Evolutionary conservation across 2,113 vertebrate genomes (phyloP), one percentile per base, ranked within the genome.

Genomic region (Neodon shergylaensis): DNA sequence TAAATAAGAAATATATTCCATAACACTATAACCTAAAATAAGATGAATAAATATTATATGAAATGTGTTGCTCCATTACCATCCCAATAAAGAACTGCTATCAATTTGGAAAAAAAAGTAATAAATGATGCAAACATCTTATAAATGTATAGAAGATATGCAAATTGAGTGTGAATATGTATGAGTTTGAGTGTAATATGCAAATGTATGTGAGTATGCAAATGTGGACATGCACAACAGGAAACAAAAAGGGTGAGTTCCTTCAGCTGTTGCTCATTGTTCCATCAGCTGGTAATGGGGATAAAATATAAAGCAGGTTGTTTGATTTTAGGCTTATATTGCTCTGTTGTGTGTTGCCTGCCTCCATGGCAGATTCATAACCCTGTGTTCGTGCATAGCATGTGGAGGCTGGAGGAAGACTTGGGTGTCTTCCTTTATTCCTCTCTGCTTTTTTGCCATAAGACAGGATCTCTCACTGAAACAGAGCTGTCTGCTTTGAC

Each of bases 21-120:
- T 96, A 92, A 94, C 95, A 96, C 88, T 96, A 68, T 84, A 90
- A 96, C 78, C 94, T 97, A 96, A 96, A 97, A 88, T 58, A 90
- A 97, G 63, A 61, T 94, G 81, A 93, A 17, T 31, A 58, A 88
- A 76, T 73, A 44, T 31, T 87, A 88, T 76, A 31, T n/a, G 1
- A 33, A 83, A 68, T 16, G 2, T 1, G 82, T 87, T 70, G 39
- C 58, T n/a, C 26, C 70, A 21, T 17, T 86, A 93, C 36, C 24
- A n/a, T 82, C 5, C 39, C 47, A 84, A 74, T 66, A 81, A 77
- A 92, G 70, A 95, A 44, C 28, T 74, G 9, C 73, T 65, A 81
- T 93, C 26, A 94, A 77, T 22, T 68, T 28, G 7, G 49, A 14
- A 89, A 58, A 58, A 58, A 58, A 58, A 58, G 58, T 58, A 58